phyloP scores from a whole-genome alignment of 2,888 invertebrate genomes.

The Syrista parreyssii region DNA sequence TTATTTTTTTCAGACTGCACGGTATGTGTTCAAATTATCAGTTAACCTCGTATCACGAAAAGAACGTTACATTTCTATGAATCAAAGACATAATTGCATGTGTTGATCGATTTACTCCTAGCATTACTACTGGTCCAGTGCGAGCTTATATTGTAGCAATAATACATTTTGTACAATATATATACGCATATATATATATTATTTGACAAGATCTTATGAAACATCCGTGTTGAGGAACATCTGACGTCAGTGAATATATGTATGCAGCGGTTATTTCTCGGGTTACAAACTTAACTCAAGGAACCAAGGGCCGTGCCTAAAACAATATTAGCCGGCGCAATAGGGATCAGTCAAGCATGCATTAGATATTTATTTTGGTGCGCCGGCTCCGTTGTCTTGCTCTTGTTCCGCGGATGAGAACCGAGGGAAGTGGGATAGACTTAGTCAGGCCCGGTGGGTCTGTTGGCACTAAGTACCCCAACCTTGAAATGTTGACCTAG shows the following conservation, averaged over 20 bases:
- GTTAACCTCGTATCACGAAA: neutral
- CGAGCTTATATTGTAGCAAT: neutral
- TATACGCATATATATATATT: neutral
- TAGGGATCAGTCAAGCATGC: slow-evolving; percentile 33
- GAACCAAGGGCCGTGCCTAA: slow-evolving; percentile 41
- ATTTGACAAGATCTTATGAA: neutral
- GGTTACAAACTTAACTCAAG: slow-evolving; percentile 28
- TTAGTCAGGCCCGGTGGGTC: slow-evolving; percentile 13
- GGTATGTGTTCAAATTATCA: neutral
- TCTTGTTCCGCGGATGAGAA: slow-evolving; percentile 28
- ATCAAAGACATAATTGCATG: neutral
- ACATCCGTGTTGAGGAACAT: neutral
- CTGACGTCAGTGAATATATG: neutral
- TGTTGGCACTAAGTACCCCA: slow-evolving; percentile 47
- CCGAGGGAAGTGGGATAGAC: neutral
- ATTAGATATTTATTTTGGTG: slow-evolving; percentile 56
- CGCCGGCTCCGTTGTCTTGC: slow-evolving; percentile 37
- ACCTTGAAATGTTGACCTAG: slow-evolving; percentile 60
- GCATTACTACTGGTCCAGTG: neutral
- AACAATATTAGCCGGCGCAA: slow-evolving; percentile 52
- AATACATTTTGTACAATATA: neutral
- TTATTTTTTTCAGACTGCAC: too few relatives aligned
- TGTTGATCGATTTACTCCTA: neutral
- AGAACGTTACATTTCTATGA: neutral
- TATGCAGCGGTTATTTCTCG: slow-evolving; percentile 28